Conservation (phyloP, 1,140 invertebrate species). For the Trichonephila clavipes region DNA sequence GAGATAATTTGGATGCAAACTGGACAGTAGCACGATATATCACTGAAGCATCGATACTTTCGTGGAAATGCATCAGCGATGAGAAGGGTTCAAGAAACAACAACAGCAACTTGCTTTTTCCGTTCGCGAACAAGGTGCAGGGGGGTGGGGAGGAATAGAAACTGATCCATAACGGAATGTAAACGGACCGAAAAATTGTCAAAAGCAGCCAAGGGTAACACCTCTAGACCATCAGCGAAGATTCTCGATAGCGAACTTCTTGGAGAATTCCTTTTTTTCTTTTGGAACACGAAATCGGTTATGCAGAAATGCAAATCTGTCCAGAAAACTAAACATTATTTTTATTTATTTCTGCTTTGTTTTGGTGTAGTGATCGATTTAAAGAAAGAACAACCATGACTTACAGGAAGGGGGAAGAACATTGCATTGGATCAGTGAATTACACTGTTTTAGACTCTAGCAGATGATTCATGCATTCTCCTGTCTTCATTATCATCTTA, state of each 20-base stretch:
- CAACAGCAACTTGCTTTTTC: neutral
- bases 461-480: too few species aligned
- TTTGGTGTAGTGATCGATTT: too few species aligned
- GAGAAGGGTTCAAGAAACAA: neutral
- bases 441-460: too few species aligned
- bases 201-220: neutral
- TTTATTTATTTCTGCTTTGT: neutral
- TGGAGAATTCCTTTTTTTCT: neutral
- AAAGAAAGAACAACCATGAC: too few species aligned
- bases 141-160: neutral
- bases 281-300: neutral
- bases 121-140: neutral
- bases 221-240: neutral
- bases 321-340: neutral
- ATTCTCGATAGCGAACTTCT: neutral
- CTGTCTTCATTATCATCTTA: too few species aligned
- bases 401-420: too few species aligned
- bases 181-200: neutral
- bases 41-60: neutral
- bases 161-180: neutral
- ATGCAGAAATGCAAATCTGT: neutral
- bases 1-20: neutral
- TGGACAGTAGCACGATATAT: neutral
- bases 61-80: neutral
- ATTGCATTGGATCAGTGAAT: too few species aligned